Base-by-base conservation (phyloP, 2,888 invertebrate species). In the Acanthosepion esculentum region DNA sequence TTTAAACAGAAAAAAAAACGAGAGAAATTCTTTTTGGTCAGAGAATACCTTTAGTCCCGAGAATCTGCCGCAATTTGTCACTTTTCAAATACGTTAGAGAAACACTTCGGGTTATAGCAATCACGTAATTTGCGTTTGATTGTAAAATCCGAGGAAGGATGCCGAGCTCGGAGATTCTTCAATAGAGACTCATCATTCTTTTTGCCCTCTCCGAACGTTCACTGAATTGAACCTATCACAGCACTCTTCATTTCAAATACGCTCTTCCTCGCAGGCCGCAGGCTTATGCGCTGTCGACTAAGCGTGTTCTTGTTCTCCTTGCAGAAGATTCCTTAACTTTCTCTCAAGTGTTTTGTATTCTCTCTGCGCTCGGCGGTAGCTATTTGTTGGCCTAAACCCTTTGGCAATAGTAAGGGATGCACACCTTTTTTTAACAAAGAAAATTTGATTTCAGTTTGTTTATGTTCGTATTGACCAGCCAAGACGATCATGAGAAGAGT, bases 101-200 rank as follows among this genome's bases (percentile, higher is more conserved):
- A 78, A 78, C 78, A 78, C 78, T 78, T 78, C 78, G 78, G 78
- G 78, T 78, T 78, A 78, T 78, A 15, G n/a, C 78, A 78, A 78
- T 78, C 78, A 78, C 33, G 78, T n/a, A 78, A 78, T n/a, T 78
- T 78, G n/a, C 18, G 78, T n/a, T 78, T 78, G 78, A 78, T 78
- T 78, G 78, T 33, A 78, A 78, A 78, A 78, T 78, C 78, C 78
- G 78, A 78, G 78, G 78, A 78, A 78, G 78, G 78, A 78, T 33
- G 78, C n/a, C 5, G n/a, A 12, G 29, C 18, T 10, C 33, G 4
- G 78, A n/a, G 78, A 15, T 12, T 5, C 23, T n/a, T 78, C n/a
- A 78, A 78, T 78, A 78, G 78, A 10, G 15, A n/a, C 78, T 78
- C 78, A 78, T 78, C 78, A n/a, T 78, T n/a, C n/a, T n/a, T 78